Evolutionary conservation across 2,888 invertebrate species (phyloP).

Genomic region (Phymatocera aterrima): DNA sequence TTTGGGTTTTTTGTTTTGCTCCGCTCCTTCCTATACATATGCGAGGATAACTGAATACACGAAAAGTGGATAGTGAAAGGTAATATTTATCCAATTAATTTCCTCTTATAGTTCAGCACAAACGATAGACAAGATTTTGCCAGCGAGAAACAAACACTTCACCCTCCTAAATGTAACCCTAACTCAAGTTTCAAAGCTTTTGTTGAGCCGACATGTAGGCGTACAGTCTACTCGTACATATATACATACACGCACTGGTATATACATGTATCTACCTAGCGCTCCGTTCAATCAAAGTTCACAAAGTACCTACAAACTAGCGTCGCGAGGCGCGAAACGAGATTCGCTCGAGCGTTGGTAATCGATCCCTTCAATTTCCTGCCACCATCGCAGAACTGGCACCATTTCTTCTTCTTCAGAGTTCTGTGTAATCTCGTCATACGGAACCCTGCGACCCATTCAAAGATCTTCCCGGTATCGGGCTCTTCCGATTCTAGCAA

Average conservation of each 20-base stretch:
- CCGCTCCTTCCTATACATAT: too few relatives aligned
- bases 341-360: conserved; percentile 31
- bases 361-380: conserved; percentile 32
- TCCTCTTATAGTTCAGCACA: neutral
- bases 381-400: neutral
- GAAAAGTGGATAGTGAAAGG: neutral
- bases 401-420: neutral
- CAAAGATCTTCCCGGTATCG: conserved; percentile 8
- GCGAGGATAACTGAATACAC: too few relatives aligned
- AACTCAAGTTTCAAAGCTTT: conserved; percentile 31
- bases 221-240: too few relatives aligned
- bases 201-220: neutral
- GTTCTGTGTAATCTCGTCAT: conserved; percentile 28
- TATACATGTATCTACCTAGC: neutral
- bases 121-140: neutral
- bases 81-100: neutral
- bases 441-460: conserved; percentile 29
- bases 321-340: conserved; percentile 37
- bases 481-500: neutral
- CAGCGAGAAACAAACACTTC: conserved; percentile 5
- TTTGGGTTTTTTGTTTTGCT: too few relatives aligned
- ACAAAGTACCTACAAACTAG: conserved; percentile 40
- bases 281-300: conserved; percentile 35
- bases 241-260: neutral
- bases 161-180: conserved; percentile 10